Evolutionary conservation across 2,888 invertebrate genomes (phyloP), one percentile per base, ranked within the genome.

Genomic region (Dioctria linearis): DNA sequence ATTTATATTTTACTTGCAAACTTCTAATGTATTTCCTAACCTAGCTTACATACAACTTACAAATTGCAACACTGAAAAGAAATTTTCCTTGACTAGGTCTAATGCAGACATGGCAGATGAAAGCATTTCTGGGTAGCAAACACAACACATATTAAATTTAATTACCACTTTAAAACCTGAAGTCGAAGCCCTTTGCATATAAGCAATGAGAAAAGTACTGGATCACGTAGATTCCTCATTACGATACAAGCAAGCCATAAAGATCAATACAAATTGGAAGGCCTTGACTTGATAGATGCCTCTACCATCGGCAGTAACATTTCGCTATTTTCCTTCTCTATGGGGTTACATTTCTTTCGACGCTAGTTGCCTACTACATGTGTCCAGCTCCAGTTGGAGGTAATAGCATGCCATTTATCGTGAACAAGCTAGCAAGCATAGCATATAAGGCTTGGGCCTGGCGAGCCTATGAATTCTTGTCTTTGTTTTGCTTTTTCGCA

Each of bases 231-330:
- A 43, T 67, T 46, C 67, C 67, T 67, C 67, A 67, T 67, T 67
- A 67, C 49, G 49, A 67, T 67, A 43, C 42, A 67, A 67, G 43
- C 67, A 46, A 46, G 43, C 67, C 67, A 67, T 67, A 67, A 67
- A 67, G 46, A 67, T 67, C 67, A 46, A 67, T 67, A 46, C 67
- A 67, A 67, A 67, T 67, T 46, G 67, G 43, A 43, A 67, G 67
- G 43, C 67, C 67, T 42, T 25, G 2, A 2, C 25, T 25, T 67
- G 67, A 67, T 67, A 67, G 46, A 67, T 67, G 67, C 67, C 67
- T 67, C 67, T 67, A 67, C 46, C 67, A 67, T 67, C 67, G 46
- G 25, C 13, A 46, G 67, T 67, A 67, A 67, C 43, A 43, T 46
- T 46, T 25, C 25, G 1, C 25, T 13, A 67, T 67, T 46, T 67